phyloP scores from a whole-genome alignment of 2,888 invertebrate genomes.

The Erpobdella octoculata region DNA sequence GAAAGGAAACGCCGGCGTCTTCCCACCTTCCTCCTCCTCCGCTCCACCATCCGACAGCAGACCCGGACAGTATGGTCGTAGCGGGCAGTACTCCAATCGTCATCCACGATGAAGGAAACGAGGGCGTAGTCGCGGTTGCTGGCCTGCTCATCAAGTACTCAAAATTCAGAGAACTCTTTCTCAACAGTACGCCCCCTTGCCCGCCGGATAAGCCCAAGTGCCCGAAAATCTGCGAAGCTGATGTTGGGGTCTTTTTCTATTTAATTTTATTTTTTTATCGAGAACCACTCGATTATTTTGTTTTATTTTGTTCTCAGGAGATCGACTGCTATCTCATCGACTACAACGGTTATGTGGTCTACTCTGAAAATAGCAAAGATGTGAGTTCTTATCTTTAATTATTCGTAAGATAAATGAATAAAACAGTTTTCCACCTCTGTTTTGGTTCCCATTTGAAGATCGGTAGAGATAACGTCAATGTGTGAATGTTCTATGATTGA shows the following conservation, averaged over 20 bases:
- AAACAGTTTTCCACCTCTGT: too few relatives aligned
- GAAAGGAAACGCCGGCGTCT: neutral
- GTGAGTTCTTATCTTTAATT: neutral
- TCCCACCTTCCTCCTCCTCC: neutral
- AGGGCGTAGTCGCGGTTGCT: constrained; percentile 41
- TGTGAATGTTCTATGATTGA: too few relatives aligned
- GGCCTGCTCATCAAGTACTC: constrained; percentile 41
- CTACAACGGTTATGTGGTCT: constrained; percentile 85
- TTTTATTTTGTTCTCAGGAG: constrained; percentile 30
- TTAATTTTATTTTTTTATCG: neutral
- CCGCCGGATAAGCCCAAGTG: neutral
- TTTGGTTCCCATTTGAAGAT: too few relatives aligned
- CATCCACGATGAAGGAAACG: constrained; percentile 33
- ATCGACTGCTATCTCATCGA: constrained; percentile 78
- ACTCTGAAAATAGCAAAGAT: constrained; percentile 65
- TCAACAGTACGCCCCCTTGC: constrained; percentile 11
- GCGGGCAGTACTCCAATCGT: constrained; percentile 39
- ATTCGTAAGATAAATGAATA: too few relatives aligned
- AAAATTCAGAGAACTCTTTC: constrained; percentile 10
- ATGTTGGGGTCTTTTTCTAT: constrained; percentile 3
- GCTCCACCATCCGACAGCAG: neutral
- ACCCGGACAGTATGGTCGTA: neutral
- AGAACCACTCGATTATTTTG: too few relatives aligned
- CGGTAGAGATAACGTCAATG: too few relatives aligned
- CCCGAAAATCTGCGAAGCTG: constrained; percentile 21